Base-by-base conservation (phyloP, 92 coral and sea anemone genomes). In the Palythoa grandis region DNA sequence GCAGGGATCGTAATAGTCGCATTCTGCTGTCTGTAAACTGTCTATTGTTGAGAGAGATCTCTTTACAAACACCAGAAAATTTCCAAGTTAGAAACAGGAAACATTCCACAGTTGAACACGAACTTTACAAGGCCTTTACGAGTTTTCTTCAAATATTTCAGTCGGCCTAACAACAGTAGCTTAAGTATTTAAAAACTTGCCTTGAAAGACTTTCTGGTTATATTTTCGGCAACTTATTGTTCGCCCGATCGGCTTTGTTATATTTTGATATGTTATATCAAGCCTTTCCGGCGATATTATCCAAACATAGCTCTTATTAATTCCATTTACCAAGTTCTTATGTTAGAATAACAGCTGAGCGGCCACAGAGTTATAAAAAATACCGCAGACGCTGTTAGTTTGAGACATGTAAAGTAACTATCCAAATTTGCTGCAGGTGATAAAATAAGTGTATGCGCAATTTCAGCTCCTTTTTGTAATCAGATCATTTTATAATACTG, bases 251-350 rank as follows among this genome's bases (percentile, higher is more conserved):
- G 50, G 50, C 50, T 22, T 29, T 25, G 82, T 11, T 77, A 23
- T 16, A 57, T 57, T 35, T 20, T 40, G 79, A 77, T 56, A 39
- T 50, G 68, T 53, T 77, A 56, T 56, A 14, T 57, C n/a, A 77
- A 43, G 50, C 35, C 52, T 77, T 57, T 77, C n/a, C n/a, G n/a
- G n/a, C 24, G 52, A 66, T 48, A 68, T 67, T 77, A 77, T 60
- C 82, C 82, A 77, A 77, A 77, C 54, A 77, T 38, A 77, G 25
- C 23, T 57, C 70, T 9, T 63, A 53, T 52, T 77, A 77, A 52
- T 77, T 54, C 52, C 19, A 54, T 54, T 57, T 57, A 67, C 58
- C 70, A 40, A 57, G 70, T 57, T 15, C 22, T 22, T 60, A 52
- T 77, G 56, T 57, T 77, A 53, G 37, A 77, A 77, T 77, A 77